Percentiles rank a stretch among this genome's conserved stretches.
Evolutionary conservation across 2,888 invertebrate genomes (phyloP).

Genomic region (Priapulus caudatus): DNA sequence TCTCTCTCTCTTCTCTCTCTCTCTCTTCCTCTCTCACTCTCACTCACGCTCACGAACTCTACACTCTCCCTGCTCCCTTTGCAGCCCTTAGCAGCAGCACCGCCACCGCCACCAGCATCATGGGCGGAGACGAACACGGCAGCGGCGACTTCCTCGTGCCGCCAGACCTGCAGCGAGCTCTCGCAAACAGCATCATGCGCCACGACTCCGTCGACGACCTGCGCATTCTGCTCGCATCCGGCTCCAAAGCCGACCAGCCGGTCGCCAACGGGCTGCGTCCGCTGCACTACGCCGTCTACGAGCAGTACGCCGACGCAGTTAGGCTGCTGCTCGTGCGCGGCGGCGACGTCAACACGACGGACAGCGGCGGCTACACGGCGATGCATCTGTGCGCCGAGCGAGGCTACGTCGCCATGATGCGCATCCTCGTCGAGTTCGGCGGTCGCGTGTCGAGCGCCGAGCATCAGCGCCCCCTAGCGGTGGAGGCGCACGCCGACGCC

Average conservation of each 20-base stretch:
- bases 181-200: slow-evolving; percentile 78
- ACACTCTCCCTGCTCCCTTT: no score
- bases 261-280: slow-evolving; percentile 76
- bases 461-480: slow-evolving; percentile 41
- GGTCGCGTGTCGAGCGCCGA: slow-evolving; percentile 60
- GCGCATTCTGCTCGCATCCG: slow-evolving; percentile 67
- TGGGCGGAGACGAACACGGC: no score
- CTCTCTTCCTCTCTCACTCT: no score
- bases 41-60: no score
- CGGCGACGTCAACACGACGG: slow-evolving; percentile 55
- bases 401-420: slow-evolving; percentile 47
- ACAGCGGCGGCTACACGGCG: slow-evolving; percentile 82
- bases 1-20: no score
- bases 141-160: no score
- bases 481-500: slow-evolving; percentile 47
- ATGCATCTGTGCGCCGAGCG: slow-evolving; percentile 80
- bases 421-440: slow-evolving; percentile 59
- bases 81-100: no score
- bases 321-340: slow-evolving; percentile 59
- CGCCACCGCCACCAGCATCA: no score
- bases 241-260: slow-evolving; percentile 48
- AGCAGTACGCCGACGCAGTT: slow-evolving; percentile 60
- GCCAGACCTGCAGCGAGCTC: slow-evolving; percentile 57
- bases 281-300: slow-evolving; percentile 84
- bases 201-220: slow-evolving; percentile 77